These are phyloP conservation scores for Sturnira hondurensis DNA, from an alignment of 2,113 vertebrate genomes.

Conservation along the genomic window DNA sequence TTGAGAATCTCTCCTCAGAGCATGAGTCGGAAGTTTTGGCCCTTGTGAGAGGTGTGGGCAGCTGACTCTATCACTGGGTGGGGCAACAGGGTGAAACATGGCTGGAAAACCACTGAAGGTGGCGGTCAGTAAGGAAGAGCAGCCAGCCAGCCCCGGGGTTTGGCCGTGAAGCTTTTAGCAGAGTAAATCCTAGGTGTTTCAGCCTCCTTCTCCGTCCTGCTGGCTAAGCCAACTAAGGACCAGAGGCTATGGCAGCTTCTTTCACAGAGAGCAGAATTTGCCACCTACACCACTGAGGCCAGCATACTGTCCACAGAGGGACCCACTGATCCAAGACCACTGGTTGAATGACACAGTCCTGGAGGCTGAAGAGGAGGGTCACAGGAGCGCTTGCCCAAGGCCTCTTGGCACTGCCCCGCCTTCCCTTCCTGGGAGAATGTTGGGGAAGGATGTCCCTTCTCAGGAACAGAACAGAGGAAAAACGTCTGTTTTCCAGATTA, in stretches of 20 bases:
- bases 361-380: background rate
- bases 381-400: background rate
- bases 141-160: background rate
- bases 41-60: background rate
- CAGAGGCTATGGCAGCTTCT: background rate
- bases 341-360: background rate
- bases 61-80: background rate
- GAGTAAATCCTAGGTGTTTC: background rate
- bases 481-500: background rate
- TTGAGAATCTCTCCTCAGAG: conserved; percentile 9
- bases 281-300: accelerated
- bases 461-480: background rate
- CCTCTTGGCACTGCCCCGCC: background rate
- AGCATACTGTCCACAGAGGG: background rate
- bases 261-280: background rate
- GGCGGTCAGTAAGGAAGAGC: background rate
- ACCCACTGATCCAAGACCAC: accelerated
- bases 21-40: background rate
- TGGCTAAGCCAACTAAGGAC: background rate
- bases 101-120: background rate
- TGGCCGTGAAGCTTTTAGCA: background rate
- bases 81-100: background rate
- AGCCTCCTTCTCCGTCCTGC: background rate
- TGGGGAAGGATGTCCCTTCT: background rate
- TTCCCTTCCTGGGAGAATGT: background rate